These are phyloP conservation scores for Dioctria rufipes DNA, from an alignment of 2,888 invertebrate genomes.

Conservation along the genomic window DNA sequence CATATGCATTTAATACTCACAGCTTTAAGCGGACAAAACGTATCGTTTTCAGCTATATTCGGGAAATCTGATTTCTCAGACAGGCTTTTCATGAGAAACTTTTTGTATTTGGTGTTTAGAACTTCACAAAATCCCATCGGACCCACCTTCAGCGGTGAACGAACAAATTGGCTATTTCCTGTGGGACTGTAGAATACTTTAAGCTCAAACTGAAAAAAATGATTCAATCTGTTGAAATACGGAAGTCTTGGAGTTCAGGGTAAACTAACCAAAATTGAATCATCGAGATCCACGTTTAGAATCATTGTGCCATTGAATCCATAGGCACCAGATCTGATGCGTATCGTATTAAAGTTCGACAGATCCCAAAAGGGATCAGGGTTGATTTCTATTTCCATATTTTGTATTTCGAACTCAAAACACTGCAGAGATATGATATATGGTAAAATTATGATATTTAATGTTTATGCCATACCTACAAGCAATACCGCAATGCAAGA, in stretches of 20 bases:
- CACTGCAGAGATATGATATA: background rate
- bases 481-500: no score
- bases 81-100: background rate
- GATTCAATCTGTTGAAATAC: background rate
- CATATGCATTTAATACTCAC: background rate
- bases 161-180: background rate
- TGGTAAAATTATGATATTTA: no score
- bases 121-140: background rate
- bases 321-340: conserved; percentile 26
- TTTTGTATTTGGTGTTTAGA: background rate
- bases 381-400: background rate
- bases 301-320: background rate
- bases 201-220: conserved; percentile 4
- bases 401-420: conserved; percentile 16
- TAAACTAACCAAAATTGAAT: background rate
- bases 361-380: conserved; percentile 50
- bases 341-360: background rate
- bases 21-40: conserved; percentile 46
- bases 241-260: background rate
- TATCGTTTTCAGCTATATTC: conserved; percentile 16
- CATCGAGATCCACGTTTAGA: background rate
- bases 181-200: background rate
- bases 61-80: conserved; percentile 42
- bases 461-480: no score
- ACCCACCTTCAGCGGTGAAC: background rate